Evolutionary conservation across 2,797 vertebrate species (phyloP), one percentile per base, ranked within the genome.

Genomic region (Merluccius polli): DNA sequence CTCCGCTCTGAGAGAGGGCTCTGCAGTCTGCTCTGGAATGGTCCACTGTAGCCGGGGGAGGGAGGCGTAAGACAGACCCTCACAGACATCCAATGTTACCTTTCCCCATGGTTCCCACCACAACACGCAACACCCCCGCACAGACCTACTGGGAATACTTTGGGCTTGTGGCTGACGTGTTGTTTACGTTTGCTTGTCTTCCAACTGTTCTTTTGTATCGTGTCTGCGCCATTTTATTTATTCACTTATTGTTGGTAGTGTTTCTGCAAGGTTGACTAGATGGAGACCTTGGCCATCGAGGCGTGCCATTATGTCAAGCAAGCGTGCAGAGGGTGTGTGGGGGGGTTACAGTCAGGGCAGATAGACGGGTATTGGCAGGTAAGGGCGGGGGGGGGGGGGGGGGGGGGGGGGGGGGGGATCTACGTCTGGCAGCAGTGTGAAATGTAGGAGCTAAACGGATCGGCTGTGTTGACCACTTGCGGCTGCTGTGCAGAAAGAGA

Each of bases 151-250:
- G 83, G 87, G 84, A 93, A 92, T 92, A 94, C 93, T 94, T 93
- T 92, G 93, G 93, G 92, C 91, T 90, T 91, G 91, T 88, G 88
- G 90, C 86, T 88, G 85, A 85, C 78, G 74, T n/a, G n/a, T n/a
- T n/a, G n/a, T n/a, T n/a, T 83, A 76, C 63, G 52, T 27, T 27
- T 4, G 48, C 48, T 65, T 44, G 78, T 75, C n/a, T 63, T 77
- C 74, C 78, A n/a, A n/a, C 79, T 84, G 81, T 85, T 30, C 76
- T 84, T 72, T 65, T 69, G 70, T 63, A 48, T 69, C 36, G 21
- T 7, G 48, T n/a, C 21, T n/a, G 48, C 48, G 0, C 0, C 52
- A 8, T 27, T 12, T 3, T 21, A 52, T 63, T 27, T 2, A 7
- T 65, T 27, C 2, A 7, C 27, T 24, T 65, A 3, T 4, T 12